These are phyloP conservation scores for Brenthis hecate DNA, from an alignment of 2,888 invertebrate genomes.

Conservation along the genomic window DNA sequence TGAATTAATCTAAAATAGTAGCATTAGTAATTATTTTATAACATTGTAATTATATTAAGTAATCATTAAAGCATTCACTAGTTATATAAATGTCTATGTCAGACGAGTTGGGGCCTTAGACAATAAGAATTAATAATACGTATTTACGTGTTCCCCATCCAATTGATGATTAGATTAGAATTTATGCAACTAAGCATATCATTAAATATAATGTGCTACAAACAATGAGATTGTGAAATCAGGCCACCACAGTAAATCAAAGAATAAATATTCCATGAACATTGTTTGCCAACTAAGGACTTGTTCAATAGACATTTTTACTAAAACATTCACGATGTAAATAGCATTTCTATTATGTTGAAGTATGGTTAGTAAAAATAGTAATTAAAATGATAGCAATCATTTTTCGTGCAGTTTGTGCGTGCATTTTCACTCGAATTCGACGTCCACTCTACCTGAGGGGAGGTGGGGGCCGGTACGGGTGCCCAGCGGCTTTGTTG, in stretches of 20 bases:
- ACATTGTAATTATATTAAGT: no score
- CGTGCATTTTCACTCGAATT: conserved; percentile 23
- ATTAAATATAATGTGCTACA: not conserved
- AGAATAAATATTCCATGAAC: conserved; percentile 13
- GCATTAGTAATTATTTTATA: no score
- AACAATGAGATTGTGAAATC: conserved; percentile 15
- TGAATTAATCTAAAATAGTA: no score
- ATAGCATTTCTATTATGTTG: not conserved
- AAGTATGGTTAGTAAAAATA: conserved; percentile 1
- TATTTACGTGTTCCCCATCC: no score
- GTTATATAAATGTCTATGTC: no score
- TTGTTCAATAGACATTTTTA: conserved; percentile 6
- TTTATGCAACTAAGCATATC: not conserved
- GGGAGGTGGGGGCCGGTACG: conserved; percentile 74
- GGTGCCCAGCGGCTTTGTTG: conserved; percentile 76
- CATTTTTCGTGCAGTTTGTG: conserved; percentile 1
- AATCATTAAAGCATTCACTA: no score
- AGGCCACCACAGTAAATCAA: conserved; percentile 5
- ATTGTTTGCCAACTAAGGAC: not conserved
- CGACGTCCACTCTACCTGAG: conserved; percentile 63
- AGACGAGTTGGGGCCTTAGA: no score
- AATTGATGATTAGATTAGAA: not conserved
- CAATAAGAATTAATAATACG: no score
- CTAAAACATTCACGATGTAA: not conserved
- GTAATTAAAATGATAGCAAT: not conserved